Evolutionary conservation across 1,140 invertebrate genomes (phyloP), one percentile per base, ranked within the genome.

Genomic region (Euwallacea similis): DNA sequence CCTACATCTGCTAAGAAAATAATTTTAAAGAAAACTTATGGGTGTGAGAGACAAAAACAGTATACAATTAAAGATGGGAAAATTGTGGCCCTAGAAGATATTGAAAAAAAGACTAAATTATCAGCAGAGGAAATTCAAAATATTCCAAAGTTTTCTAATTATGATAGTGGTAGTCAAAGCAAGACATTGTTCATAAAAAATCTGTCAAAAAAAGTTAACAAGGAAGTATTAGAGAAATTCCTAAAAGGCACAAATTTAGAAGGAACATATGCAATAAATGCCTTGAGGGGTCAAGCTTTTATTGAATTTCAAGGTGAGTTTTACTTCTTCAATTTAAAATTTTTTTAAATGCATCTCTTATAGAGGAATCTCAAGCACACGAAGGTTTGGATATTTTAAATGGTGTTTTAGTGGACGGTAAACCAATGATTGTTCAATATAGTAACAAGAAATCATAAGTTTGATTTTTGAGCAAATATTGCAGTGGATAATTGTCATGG

Each of bases 271-370:
- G 72, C 33, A 85, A 85, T 6, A 83, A 79, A 81, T 86, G 21
- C 4, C 4, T 33, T 87, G 86, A 83, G 79, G 77, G 86, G 86
- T 70, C 86, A 87, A 77, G 86, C 85, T 46, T 87, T 87, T 80
- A 74, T 87, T 15, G 82, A 82, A 59, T 86, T 87, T 78, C 58
- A 75, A 65, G 76, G 86, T 87, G 82, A 80, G 79, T 71, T 13
- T 68, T 47, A n/a, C 10, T 4, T 68, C 7, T 47, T 63, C 21
- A 43, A 56, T 56, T 56, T 56, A 2, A 15, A 15, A 16, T 2
- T 6, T 15, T 13, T 4, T 8, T 16, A 11, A 41, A 61, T 21
- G 10, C 4, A 13, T 72, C 53, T 43, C 44, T 67, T 72, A 43
- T 67, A 78, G 76, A 74, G 72, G 60, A 74, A 73, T 69, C 75